These are phyloP conservation scores for Spilosoma lubricipeda DNA, from an alignment of 2,888 invertebrate genomes.

Conservation along the genomic window DNA sequence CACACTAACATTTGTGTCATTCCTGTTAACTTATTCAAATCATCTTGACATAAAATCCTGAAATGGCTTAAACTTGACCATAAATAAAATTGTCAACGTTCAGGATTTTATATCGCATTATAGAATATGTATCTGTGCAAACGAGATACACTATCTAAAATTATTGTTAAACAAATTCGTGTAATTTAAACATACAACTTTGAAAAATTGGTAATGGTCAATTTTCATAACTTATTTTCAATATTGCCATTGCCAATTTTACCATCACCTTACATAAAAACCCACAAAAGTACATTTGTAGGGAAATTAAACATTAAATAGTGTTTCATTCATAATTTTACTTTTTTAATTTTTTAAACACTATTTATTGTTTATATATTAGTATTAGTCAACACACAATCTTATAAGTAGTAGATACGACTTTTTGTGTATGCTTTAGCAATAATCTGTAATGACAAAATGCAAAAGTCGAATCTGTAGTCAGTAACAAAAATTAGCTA, in stretches of 20 bases:
- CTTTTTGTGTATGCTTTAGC: constrained; percentile 41
- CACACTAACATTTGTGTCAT: constrained; percentile 78
- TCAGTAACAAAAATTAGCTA: constrained; percentile 49
- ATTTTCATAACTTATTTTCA: neutral
- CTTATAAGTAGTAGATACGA: constrained; percentile 59
- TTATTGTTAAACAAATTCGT: constrained; percentile 65
- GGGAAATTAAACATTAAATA: constrained; percentile 49
- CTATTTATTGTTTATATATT: constrained; percentile 54
- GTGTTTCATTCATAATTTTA: constrained; percentile 11
- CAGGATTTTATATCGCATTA: constrained; percentile 48
- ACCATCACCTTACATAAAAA: constrained; percentile 73
- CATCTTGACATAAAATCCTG: constrained; percentile 44
- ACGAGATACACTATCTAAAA: constrained; percentile 58
- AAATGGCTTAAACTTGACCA: constrained; percentile 14
- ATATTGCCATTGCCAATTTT: constrained; percentile 57
- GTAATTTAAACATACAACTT: constrained; percentile 69
- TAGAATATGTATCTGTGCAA: constrained; percentile 41
- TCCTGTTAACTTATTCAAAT: constrained; percentile 69
- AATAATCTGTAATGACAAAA: constrained; percentile 6
- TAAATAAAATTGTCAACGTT: neutral
- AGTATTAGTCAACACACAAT: constrained; percentile 76
- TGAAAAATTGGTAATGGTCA: constrained; percentile 60
- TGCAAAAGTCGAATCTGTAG: constrained; percentile 29
- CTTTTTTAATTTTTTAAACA: constrained; percentile 28
- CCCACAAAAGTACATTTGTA: constrained; percentile 59